Evolutionary conservation across 2,113 vertebrate genomes (phyloP), one percentile per base, ranked within the genome.

Genomic region (Pagrus major): DNA sequence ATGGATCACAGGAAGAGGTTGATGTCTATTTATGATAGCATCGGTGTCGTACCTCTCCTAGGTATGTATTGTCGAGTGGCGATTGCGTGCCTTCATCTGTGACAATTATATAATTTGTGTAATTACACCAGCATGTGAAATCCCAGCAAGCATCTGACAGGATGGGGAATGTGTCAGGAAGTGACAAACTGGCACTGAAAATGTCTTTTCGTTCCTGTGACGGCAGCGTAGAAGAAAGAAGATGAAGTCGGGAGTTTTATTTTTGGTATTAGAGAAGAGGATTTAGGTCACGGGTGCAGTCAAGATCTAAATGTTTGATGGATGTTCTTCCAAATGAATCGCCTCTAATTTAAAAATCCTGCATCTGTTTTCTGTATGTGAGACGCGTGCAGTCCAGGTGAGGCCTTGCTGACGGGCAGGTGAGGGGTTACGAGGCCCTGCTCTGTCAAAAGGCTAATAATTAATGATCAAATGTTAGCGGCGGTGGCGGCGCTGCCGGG

Each of bases 401-500:
- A 87, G 83, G 88, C 84, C 80, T 84, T 18, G 86, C 91, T 76
- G 5, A 0, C 0, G 39, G 88, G 82, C 85, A 85, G 85, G 85
- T 90, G 83, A 86, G 78, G 54, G 89, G 79, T 80, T 2, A 69
- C 23, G 44, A 41, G 33, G 81, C 80, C 46, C 23, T 23, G 80
- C 81, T 81, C 81, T 71, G 88, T 88, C 86, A 65, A 87, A 83
- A 73, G 87, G 81, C 74, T 84, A 72, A 85, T 92, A 92, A 93
- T 93, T 93, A 93, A 92, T 89, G 89, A 92, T 91, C 85, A 84
- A 60, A 83, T 76, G 88, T 88, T 88, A 87, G 77, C 64, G 69
- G 80, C 71, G 81, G 94, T 93, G 81, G 68, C 94, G 76, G 73
- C 44, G 69, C 85, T 91, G 88, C 85, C 93, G 95, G 95, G 94